Percentiles rank a stretch among this genome's conserved stretches.
Conservation (phyloP, 2,113 vertebrate genomes). For the Eulemur rufifrons region DNA sequence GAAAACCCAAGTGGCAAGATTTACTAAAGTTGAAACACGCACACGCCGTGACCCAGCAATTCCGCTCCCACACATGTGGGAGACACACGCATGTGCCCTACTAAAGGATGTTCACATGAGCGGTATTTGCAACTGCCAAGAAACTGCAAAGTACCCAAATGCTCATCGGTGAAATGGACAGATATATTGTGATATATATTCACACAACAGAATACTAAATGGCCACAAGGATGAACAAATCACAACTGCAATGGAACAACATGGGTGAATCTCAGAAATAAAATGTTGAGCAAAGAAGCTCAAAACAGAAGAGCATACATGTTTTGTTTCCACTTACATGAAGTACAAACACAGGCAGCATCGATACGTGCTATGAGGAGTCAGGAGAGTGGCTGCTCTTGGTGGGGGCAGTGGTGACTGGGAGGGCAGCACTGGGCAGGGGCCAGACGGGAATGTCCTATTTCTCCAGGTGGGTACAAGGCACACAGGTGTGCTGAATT, state of each 20-base stretch:
- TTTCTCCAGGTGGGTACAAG: no score
- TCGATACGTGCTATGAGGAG: accelerated
- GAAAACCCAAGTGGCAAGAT: not conserved
- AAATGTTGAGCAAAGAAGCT: not conserved
- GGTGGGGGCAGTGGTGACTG: not conserved
- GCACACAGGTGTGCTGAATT: not conserved
- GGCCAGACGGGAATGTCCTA: not conserved
- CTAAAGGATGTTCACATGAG: not conserved
- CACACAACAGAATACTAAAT: accelerated
- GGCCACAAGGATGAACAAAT: not conserved
- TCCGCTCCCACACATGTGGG: not conserved
- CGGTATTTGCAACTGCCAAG: not conserved
- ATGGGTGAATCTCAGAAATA: not conserved
- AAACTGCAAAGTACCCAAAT: no score
- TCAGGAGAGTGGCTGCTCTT: not conserved
- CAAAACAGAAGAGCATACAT: not conserved
- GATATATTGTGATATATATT: accelerated
- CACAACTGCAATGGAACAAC: accelerated
- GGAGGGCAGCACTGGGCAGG: not conserved
- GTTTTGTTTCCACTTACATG: not conserved
- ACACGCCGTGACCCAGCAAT: not conserved
- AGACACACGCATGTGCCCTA: accelerated
- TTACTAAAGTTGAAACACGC: accelerated
- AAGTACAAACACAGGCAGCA: not conserved
- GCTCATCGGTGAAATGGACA: not conserved